A percentile compares a stretch with the other conserved stretches of the same genome.
Evolutionary conservation across 2,888 invertebrate species (phyloP).

Genomic region (Emmelina monodactyla): DNA sequence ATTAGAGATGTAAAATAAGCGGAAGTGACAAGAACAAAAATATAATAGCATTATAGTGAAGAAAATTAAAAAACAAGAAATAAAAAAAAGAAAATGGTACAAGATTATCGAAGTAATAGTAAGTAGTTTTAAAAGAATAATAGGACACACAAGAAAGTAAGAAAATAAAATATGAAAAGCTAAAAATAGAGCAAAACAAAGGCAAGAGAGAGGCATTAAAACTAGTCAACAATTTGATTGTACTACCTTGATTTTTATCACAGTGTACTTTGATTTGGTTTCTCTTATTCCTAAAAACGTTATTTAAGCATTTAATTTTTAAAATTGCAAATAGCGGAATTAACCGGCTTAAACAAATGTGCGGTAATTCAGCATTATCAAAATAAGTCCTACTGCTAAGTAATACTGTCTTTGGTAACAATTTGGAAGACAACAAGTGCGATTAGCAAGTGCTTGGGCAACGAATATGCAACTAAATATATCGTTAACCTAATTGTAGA

Average conservation of each 20-base stretch:
- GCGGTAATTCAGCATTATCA: constrained; percentile 47
- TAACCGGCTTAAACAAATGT: constrained; percentile 62
- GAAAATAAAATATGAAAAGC: too few relatives aligned
- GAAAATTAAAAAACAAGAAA: too few relatives aligned
- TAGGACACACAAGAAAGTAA: too few relatives aligned
- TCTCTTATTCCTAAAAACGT: too few relatives aligned
- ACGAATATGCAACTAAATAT: too few relatives aligned
- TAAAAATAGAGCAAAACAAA: neutral
- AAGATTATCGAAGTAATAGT: too few relatives aligned
- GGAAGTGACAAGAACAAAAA: neutral
- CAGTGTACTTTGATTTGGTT: constrained; percentile 48
- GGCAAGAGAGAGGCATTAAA: neutral
- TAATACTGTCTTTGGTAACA: constrained; percentile 63
- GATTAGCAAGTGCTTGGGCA: constrained; percentile 22
- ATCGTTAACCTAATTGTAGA: too few relatives aligned
- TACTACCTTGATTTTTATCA: constrained; percentile 53
- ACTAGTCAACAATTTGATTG: constrained; percentile 6
- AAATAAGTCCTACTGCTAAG: constrained; percentile 31
- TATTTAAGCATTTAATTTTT: constrained; percentile 27
- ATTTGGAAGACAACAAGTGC: constrained; percentile 10
- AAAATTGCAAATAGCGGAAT: constrained; percentile 33
- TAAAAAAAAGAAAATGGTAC: neutral
- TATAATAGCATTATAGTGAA: too few relatives aligned
- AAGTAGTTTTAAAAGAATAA: too few relatives aligned
- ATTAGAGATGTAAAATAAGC: neutral